phyloP scores from a whole-genome alignment of 2,113 vertebrate genomes.

The Nesospiza acunhae region DNA sequence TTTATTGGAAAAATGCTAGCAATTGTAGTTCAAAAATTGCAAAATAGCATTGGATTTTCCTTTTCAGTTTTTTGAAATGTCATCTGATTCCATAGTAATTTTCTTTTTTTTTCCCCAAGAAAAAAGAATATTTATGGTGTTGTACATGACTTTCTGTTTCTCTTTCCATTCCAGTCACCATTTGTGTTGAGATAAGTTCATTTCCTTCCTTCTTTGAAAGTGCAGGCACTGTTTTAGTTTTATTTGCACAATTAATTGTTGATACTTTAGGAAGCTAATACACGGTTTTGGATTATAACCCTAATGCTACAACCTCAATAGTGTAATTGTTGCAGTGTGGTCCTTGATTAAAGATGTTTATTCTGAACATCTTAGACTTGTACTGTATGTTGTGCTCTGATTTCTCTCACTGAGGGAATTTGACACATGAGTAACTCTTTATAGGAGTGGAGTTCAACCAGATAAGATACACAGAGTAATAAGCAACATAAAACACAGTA shows the following conservation, averaged over 20 bases:
- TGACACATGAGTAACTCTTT: not conserved
- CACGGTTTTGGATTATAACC: not conserved
- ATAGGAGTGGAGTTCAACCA: not conserved
- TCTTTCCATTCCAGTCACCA: not conserved
- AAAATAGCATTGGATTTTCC: not conserved
- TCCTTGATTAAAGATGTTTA: not conserved
- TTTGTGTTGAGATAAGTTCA: not conserved
- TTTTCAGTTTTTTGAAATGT: not conserved
- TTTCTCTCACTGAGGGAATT: not conserved
- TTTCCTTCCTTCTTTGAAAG: not conserved
- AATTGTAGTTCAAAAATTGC: not conserved
- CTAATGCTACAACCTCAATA: not conserved
- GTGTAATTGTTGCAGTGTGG: not conserved
- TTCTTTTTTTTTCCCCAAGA: not conserved
- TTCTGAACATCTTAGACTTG: not conserved
- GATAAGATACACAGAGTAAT: not conserved
- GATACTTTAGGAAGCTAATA: not conserved
- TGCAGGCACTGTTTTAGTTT: not conserved
- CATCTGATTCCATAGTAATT: not conserved
- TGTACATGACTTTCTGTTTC: not conserved
- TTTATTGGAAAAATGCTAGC: not conserved
- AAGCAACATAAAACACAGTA: not conserved
- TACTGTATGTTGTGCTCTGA: not conserved
- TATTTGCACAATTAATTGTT: not conserved
- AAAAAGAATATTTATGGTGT: not conserved